Evolutionary conservation across 2,797 vertebrate genomes (phyloP), one percentile per base, ranked within the genome.

Genomic region (Schizopygopsis pylzovi): DNA sequence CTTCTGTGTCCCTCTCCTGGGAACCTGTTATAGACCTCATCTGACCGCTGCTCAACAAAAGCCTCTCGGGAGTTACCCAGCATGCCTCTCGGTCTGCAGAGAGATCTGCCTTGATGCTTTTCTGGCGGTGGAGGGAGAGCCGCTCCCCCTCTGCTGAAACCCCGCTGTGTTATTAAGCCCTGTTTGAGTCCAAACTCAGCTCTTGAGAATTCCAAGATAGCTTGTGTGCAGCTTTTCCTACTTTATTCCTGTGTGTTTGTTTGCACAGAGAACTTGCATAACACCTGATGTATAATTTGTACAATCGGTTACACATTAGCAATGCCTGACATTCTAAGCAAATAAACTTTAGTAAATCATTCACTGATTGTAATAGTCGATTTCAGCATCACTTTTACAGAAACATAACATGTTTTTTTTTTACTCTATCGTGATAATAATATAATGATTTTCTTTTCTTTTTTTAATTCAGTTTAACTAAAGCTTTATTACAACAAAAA

Each of bases 41-140:
- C 65, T 82, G 83, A 82, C 73, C 77, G 61, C 37, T 63, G 54
- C 65, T 85, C 33, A 75, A 79, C 71, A 78, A 72, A 77, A 67
- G 71, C 72, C 79, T 71, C 33, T 33, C 33, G 81, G 81, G 87
- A 90, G 78, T 87, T 82, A 81, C 76, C 88, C 86, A 87, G 85
- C 79, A 87, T 89, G 86, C 86, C 79, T 85, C 79, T 73, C 47
- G 76, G 87, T 90, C 84, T 87, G 79, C 88, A 89, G 73, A 79
- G 77, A 78, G 68, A 82, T 79, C 61, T 85, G 78, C 52, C 78
- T 82, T 86, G 85, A 89, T 80, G 73, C 83, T 83, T 86, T 86
- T 80, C 76, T 80, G 88, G 85, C 86, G 63, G 56, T 70, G 63
- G 79, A 81, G 72, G 61, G 63, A 91, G 90, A 90, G 22, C 47